Evolutionary conservation across 35 echinoderm and acorn worm genomes (phyloP).

Genomic region (Patiria miniata): DNA sequence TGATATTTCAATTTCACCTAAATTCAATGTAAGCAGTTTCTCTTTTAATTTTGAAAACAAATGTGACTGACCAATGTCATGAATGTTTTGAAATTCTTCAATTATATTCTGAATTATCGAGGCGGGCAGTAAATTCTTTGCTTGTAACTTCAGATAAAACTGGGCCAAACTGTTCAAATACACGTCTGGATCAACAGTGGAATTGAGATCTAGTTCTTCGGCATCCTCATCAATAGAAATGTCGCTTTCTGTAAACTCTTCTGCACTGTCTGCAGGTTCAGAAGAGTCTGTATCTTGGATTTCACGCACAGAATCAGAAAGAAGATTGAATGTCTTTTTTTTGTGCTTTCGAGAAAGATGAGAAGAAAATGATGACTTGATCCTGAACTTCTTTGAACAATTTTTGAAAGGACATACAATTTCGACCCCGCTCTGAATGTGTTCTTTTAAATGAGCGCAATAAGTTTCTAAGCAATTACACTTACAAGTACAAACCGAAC

Average conservation of each 20-base stretch:
- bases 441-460: not conserved
- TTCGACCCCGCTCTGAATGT: not conserved
- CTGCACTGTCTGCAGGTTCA: not conserved
- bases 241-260: not conserved
- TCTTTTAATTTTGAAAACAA: not conserved
- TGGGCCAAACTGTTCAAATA: not conserved
- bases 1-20: not conserved
- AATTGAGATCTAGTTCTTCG: not conserved
- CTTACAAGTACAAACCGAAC: slow-evolving; percentile 13
- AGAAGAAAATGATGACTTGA: slow-evolving; percentile 52
- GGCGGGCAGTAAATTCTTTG: slow-evolving; percentile 4
- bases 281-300: not conserved
- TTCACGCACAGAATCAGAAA: not conserved
- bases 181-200: not conserved
- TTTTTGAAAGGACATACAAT: slow-evolving; percentile 34
- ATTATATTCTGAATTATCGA: not conserved
- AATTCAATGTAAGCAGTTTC: not conserved
- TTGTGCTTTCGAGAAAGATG: slow-evolving; percentile 57
- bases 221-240: not conserved
- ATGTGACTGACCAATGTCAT: too few species aligned
- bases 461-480: slow-evolving; percentile 26
- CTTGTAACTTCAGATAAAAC: slow-evolving; percentile 12
- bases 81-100: too few species aligned
- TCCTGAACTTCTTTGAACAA: slow-evolving; percentile 13
- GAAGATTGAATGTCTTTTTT: not conserved